Conservation (phyloP, 1,140 invertebrate species). For the Helicoverpa armigera region DNA sequence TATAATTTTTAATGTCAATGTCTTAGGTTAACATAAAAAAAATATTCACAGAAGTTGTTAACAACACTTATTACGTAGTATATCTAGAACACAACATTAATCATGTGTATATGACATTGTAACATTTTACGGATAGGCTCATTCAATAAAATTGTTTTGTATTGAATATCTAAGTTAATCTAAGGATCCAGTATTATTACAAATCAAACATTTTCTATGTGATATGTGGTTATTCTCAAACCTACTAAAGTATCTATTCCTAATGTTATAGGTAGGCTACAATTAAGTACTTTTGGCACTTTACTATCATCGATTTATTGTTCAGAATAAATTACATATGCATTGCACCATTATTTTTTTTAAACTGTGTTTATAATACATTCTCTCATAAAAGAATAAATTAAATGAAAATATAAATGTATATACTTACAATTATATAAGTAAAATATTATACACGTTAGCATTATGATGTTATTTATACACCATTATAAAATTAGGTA, state of each 20-base stretch:
- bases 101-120: neutral
- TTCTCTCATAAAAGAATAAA: too few relatives aligned
- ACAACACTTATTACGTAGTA: neutral
- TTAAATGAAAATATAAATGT: too few relatives aligned
- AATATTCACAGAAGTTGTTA: neutral
- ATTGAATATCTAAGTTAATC: too few relatives aligned
- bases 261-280: neutral
- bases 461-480: too few relatives aligned
- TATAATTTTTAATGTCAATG: neutral
- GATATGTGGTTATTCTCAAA: constrained; percentile 15
- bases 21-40: neutral
- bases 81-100: neutral
- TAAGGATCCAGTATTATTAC: neutral
- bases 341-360: too few relatives aligned
- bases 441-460: too few relatives aligned
- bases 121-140: neutral
- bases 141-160: neutral
- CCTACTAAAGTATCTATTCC: neutral
- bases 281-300: neutral
- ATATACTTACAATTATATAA: too few relatives aligned
- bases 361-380: too few relatives aligned
- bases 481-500: too few relatives aligned
- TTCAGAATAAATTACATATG: too few relatives aligned
- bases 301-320: too few relatives aligned
- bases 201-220: neutral